A percentile compares a stretch with the other conserved stretches of the same genome.
Evolutionary conservation across 2,888 invertebrate species (phyloP).

Genomic region (Euplagia quadripunctaria): DNA sequence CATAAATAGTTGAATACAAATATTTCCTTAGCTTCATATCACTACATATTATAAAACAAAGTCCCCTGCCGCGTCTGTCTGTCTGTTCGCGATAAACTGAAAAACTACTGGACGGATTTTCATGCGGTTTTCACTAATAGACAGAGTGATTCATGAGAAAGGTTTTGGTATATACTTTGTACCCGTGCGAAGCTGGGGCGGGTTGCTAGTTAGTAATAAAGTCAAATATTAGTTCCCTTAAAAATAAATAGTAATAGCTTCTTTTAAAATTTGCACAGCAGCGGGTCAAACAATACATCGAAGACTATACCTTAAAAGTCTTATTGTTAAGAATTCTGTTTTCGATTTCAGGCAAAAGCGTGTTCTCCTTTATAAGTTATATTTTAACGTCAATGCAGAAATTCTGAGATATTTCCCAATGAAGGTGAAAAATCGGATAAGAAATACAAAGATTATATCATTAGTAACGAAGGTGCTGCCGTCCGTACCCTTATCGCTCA

Average conservation of each 20-base stretch:
- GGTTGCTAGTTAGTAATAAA: no score
- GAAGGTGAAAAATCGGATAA: conserved; percentile 5
- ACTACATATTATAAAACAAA: no score
- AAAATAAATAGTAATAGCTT: not conserved
- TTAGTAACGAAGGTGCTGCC: not conserved
- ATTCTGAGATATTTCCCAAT: conserved; percentile 5
- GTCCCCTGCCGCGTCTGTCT: no score
- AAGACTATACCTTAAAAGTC: not conserved
- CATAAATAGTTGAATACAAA: no score
- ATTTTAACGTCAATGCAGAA: conserved; percentile 6
- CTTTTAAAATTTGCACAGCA: not conserved
- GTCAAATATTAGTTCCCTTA: no score
- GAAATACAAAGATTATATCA: conserved; percentile 1
- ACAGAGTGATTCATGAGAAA: no score
- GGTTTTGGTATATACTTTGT: no score
- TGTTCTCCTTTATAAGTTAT: not conserved
- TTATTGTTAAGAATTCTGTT: not conserved
- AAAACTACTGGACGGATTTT: no score
- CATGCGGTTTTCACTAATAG: no score
- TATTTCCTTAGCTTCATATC: no score
- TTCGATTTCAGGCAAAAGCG: conserved; percentile 1
- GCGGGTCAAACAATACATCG: not conserved
- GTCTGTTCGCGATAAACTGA: no score
- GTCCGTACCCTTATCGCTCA: not conserved
- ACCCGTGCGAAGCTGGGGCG: no score